Evolutionary conservation across 2,113 vertebrate species (phyloP).

Genomic region (Orycteropus afer): DNA sequence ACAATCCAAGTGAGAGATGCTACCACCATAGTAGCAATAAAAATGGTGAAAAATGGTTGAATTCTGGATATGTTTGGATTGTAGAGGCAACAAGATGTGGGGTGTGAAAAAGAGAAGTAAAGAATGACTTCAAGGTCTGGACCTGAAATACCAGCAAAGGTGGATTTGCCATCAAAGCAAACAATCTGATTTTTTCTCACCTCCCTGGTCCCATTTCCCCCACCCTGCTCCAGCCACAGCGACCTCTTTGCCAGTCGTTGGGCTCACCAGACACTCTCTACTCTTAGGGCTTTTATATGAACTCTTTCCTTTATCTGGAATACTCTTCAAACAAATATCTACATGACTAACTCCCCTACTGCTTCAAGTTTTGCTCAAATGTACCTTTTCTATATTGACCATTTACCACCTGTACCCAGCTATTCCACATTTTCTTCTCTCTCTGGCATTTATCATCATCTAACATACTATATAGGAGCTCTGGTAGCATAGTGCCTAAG

Average conservation of each 20-base stretch:
- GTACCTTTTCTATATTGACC: background rate
- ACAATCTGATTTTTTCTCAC: background rate
- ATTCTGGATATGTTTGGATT: background rate
- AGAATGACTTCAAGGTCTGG: background rate
- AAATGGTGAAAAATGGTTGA: too few relatives aligned
- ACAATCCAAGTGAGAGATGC: background rate
- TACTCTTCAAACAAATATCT: background rate
- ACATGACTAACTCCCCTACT: background rate
- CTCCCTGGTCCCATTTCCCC: background rate
- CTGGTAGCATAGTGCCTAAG: too few relatives aligned
- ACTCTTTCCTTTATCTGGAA: background rate
- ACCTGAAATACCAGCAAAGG: background rate
- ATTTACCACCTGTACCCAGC: background rate
- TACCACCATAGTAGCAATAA: background rate
- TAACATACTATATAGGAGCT: too few relatives aligned
- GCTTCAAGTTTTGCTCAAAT: background rate
- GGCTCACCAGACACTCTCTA: background rate
- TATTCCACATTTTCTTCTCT: background rate
- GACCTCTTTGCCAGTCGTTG: background rate
- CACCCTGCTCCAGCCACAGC: background rate
- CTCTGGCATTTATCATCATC: too few relatives aligned
- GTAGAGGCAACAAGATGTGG: background rate
- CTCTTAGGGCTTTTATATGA: background rate
- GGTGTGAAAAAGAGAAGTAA: constrained; percentile 56
- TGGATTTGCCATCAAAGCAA: background rate